A percentile compares a stretch with the other conserved stretches of the same genome.
phyloP scores from a whole-genome alignment of 1,140 invertebrate genomes.

The Pissodes strobi region DNA sequence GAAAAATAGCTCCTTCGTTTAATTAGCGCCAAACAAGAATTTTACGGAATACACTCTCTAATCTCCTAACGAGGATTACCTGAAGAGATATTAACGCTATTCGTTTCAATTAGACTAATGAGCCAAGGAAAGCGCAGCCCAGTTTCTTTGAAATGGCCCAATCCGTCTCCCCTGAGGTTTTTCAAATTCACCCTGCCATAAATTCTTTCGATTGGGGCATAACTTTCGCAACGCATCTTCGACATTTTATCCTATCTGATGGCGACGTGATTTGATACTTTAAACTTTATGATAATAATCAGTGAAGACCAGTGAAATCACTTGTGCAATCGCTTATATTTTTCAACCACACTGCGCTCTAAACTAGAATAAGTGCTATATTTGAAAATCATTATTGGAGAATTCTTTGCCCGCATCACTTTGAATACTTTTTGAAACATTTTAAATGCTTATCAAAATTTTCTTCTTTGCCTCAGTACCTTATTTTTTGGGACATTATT shows the following conservation, averaged over 20 bases:
- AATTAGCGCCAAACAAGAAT: conserved; percentile 33
- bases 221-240: background rate
- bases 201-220: conserved; percentile 14
- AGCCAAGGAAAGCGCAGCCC: conserved; percentile 22
- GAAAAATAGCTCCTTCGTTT: conserved; percentile 29
- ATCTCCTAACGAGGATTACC: conserved; percentile 31
- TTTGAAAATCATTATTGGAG: too few relatives aligned
- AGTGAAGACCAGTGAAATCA: too few relatives aligned
- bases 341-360: too few relatives aligned
- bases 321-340: too few relatives aligned
- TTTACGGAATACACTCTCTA: conserved; percentile 25
- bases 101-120: conserved; percentile 38
- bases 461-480: too few relatives aligned
- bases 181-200: background rate
- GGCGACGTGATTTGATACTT: too few relatives aligned
- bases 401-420: too few relatives aligned
- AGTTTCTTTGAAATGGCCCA: conserved; percentile 17
- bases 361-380: too few relatives aligned
- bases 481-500: too few relatives aligned
- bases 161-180: conserved; percentile 24
- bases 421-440: too few relatives aligned
- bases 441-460: too few relatives aligned
- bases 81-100: conserved; percentile 37
- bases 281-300: too few relatives aligned
- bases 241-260: background rate